These are phyloP conservation scores for Trichonephila clavipes DNA, from an alignment of 1,140 invertebrate genomes.

Conservation along the genomic window DNA sequence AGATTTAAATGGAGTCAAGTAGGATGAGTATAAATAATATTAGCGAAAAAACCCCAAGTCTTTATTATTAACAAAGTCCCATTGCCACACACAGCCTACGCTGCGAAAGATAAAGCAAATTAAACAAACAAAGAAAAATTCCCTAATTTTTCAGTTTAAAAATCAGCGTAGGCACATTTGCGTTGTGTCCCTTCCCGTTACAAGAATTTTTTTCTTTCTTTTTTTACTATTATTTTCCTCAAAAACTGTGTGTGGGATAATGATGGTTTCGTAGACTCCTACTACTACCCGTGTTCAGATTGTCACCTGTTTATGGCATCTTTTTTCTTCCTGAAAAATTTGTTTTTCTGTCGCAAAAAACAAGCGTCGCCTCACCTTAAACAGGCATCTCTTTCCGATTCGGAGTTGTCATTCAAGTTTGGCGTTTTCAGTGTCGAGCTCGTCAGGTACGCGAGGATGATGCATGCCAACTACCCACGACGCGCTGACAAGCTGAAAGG, in stretches of 20 bases:
- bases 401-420: slow-evolving; percentile 70
- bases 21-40: slow-evolving; percentile 71
- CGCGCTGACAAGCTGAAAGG: background rate
- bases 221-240: slow-evolving; percentile 12
- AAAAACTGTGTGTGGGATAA: slow-evolving; percentile 65
- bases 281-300: slow-evolving; percentile 55
- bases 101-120: slow-evolving; percentile 48
- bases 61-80: slow-evolving; percentile 29
- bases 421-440: slow-evolving; percentile 48
- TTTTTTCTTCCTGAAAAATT: slow-evolving; percentile 42
- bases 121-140: slow-evolving; percentile 58
- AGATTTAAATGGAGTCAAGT: slow-evolving; percentile 62
- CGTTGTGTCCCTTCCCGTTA: slow-evolving; percentile 50
- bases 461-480: slow-evolving; percentile 58
- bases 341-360: slow-evolving; percentile 63
- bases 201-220: slow-evolving; percentile 6
- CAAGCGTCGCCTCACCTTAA: slow-evolving; percentile 62
- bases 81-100: slow-evolving; percentile 61
- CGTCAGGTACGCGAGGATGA: slow-evolving; percentile 45
- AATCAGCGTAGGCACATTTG: slow-evolving; percentile 62
- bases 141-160: slow-evolving; percentile 70
- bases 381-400: slow-evolving; percentile 65
- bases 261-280: slow-evolving; percentile 68
- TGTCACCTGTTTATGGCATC: slow-evolving; percentile 70
- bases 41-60: slow-evolving; percentile 35